phyloP scores from a whole-genome alignment of 2,888 invertebrate species.

The Oligia strigilis region DNA sequence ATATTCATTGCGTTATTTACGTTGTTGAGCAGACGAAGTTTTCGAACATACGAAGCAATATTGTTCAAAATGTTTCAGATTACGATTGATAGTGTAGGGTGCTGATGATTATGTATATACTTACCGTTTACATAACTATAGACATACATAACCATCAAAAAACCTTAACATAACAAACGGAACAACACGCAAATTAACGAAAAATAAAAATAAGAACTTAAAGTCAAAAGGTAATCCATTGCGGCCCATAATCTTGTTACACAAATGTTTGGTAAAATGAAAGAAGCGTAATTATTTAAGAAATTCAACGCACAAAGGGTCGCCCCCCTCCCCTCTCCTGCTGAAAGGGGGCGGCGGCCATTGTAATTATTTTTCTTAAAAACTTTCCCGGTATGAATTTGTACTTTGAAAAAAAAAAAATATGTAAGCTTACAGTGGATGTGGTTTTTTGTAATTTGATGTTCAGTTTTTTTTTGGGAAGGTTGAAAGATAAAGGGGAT shows the following conservation, averaged over 20 bases:
- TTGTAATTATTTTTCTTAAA: constrained; percentile 88
- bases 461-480: not conserved
- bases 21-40: no score
- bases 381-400: constrained; percentile 81
- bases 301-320: constrained; percentile 78
- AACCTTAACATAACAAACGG: not conserved
- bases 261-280: constrained; percentile 83
- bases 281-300: constrained; percentile 86
- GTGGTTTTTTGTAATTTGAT: constrained; percentile 33
- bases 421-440: constrained; percentile 66
- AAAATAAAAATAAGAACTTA: constrained; percentile 66
- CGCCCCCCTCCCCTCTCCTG: constrained; percentile 56
- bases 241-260: constrained; percentile 82
- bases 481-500: no score
- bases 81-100: no score
- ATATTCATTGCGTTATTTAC: no score
- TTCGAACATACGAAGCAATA: no score
- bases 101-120: no score
- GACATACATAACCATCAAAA: not conserved
- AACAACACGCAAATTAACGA: constrained; percentile 39
- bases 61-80: no score
- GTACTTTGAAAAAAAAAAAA: constrained; percentile 77
- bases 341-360: constrained; percentile 78
- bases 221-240: constrained; percentile 82
- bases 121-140: no score